phyloP scores from a whole-genome alignment of 2,888 invertebrate species.

The Alloscopus bannaensis region DNA sequence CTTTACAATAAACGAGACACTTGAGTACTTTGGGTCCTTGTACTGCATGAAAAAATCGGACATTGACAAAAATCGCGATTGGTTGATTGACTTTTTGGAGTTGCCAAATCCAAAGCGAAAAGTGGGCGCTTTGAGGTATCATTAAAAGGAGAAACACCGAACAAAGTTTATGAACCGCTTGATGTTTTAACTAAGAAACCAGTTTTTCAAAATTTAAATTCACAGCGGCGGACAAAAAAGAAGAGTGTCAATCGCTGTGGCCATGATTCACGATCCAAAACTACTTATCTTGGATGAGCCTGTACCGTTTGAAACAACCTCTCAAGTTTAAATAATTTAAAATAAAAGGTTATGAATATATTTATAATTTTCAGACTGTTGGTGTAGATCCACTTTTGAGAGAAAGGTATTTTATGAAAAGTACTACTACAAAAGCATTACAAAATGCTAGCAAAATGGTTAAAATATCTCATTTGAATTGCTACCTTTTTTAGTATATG shows the following conservation, averaged over 20 bases:
- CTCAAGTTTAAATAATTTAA: too few relatives aligned
- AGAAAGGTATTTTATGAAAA: slow-evolving; percentile 20
- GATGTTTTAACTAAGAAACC: slow-evolving; percentile 13
- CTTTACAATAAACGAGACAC: slow-evolving; percentile 64
- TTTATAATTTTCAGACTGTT: slow-evolving; percentile 34
- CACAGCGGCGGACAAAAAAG: slow-evolving; percentile 53
- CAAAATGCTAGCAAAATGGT: too few relatives aligned
- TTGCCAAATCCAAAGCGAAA: slow-evolving; percentile 81
- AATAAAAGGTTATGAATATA: neutral
- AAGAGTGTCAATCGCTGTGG: slow-evolving; percentile 35
- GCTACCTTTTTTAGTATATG: slow-evolving; percentile 63
- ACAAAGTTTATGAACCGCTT: too few relatives aligned
- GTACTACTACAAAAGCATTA: too few relatives aligned
- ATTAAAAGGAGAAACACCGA: too few relatives aligned
- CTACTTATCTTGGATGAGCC: slow-evolving; percentile 56
- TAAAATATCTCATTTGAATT: slow-evolving; percentile 1
- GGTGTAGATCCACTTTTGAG: slow-evolving; percentile 50
- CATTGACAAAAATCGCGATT: slow-evolving; percentile 82
- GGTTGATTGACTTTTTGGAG: slow-evolving; percentile 92
- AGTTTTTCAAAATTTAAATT: neutral
- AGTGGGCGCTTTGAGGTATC: slow-evolving; percentile 10
- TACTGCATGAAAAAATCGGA: neutral
- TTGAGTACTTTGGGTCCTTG: slow-evolving; percentile 30
- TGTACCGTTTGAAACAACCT: too few relatives aligned
- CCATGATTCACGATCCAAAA: slow-evolving; percentile 49